phyloP scores from a whole-genome alignment of 2,113 vertebrate species.

The pig (Sus scrofa) region T2T-Sscrofa CM000812.6:161340001-161340500 shows the following conservation, averaged over 20 bases:
- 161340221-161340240: neutral
- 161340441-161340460: rapidly evolving
- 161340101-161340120: no score
- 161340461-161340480: rapidly evolving
- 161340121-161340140: neutral
- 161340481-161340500: no score
- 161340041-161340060: rapidly evolving
- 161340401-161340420: no score
- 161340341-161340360: neutral
- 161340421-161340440: neutral
- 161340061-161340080: neutral
- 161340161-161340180: neutral
- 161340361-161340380: neutral
- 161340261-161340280: neutral
- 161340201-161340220: neutral
- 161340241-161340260: neutral
- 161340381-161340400: neutral
- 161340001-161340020: neutral
- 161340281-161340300: neutral
- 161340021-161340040: no score
- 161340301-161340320: neutral
- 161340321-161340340: neutral
- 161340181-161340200: neutral
- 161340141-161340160: neutral
- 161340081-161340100: rapidly evolving